A percentile compares a stretch with the other conserved stretches of the same genome.
phyloP scores from a whole-genome alignment of 2,888 invertebrate species.

The Corythucha ciliata region DNA sequence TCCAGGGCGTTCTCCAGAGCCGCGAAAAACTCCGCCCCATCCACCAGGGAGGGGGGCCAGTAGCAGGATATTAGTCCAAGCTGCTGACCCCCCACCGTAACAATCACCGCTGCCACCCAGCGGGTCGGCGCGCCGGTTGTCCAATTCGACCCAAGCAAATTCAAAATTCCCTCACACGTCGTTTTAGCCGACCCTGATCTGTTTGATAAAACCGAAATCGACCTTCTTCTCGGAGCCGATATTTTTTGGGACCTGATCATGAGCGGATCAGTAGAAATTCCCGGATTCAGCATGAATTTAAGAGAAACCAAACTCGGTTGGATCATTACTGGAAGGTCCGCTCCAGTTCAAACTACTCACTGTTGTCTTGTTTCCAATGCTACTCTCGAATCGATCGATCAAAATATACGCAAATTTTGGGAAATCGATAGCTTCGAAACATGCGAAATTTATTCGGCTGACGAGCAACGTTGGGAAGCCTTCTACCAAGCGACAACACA shows the following conservation, averaged over 20 bases:
- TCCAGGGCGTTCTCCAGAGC: too few relatives aligned
- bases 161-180: constrained; percentile 30
- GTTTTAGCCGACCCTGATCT: constrained; percentile 31
- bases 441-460: constrained; percentile 4
- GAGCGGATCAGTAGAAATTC: constrained; percentile 15
- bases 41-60: too few relatives aligned
- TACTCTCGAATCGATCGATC: constrained; percentile 11
- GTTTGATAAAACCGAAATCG: constrained; percentile 25
- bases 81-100: too few relatives aligned
- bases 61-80: too few relatives aligned
- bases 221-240: constrained; percentile 31
- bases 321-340: constrained; percentile 24
- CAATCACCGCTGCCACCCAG: too few relatives aligned
- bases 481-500: neutral
- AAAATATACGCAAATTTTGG: constrained; percentile 19
- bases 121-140: too few relatives aligned
- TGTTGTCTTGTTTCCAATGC: neutral
- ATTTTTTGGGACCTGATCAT: constrained; percentile 28
- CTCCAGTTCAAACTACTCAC: constrained; percentile 1
- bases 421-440: constrained; percentile 6
- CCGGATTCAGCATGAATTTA: constrained; percentile 11
- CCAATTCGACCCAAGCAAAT: too few relatives aligned
- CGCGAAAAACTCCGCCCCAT: too few relatives aligned
- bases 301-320: constrained; percentile 31
- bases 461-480: constrained; percentile 13